Conservation (phyloP, 2,113 vertebrate species). For the Nothoprocta pentlandii region DNA sequence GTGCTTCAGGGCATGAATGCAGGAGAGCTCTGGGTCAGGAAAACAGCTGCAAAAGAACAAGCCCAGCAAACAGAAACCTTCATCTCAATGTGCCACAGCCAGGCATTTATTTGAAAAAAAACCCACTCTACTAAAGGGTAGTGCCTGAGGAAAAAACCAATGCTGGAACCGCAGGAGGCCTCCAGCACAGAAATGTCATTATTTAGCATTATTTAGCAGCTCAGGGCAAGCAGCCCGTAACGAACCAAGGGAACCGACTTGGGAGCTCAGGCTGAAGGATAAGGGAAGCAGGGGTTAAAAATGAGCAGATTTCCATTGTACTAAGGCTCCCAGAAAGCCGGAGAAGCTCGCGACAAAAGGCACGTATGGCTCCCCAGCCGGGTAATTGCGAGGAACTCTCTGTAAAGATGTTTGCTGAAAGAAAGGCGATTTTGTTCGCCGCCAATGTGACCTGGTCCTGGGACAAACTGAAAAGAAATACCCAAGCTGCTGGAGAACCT, state of each 20-base stretch:
- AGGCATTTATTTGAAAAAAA: background rate
- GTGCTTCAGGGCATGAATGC: background rate
- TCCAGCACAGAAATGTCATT: background rate
- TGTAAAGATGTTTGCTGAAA: background rate
- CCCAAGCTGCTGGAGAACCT: background rate
- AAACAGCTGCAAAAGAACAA: background rate
- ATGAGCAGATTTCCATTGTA: background rate
- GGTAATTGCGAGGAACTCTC: background rate
- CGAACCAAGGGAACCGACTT: background rate
- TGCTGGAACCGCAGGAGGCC: background rate
- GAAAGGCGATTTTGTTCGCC: background rate
- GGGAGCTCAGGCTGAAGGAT: background rate
- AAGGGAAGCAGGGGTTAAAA: background rate
- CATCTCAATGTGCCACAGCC: background rate
- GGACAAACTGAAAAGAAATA: background rate
- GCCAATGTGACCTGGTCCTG: background rate
- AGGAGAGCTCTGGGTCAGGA: background rate
- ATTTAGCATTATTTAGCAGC: background rate
- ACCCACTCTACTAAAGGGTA: background rate
- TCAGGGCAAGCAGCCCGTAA: no score
- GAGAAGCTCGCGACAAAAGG: background rate
- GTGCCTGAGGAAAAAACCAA: background rate
- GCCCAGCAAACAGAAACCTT: background rate
- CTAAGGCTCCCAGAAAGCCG: background rate
- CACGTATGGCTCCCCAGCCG: fast-evolving